phyloP scores from a whole-genome alignment of 2,797 vertebrate species.

The Malacoraja senta region DNA sequence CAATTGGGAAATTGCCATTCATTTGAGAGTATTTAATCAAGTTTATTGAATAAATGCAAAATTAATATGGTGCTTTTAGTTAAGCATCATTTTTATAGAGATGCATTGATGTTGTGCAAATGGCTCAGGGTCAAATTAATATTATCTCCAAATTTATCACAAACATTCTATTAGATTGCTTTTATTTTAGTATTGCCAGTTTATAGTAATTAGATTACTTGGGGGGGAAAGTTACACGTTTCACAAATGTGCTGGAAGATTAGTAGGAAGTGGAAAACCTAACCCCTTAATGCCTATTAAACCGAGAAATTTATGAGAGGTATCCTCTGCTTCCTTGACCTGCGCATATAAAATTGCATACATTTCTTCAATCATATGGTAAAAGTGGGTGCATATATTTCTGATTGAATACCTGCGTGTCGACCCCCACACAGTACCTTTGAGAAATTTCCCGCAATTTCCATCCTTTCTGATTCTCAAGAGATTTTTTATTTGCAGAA shows the following conservation, averaged over 20 bases:
- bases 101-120: not conserved
- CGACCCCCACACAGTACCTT: not conserved
- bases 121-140: not conserved
- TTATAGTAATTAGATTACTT: not conserved
- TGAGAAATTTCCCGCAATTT: not conserved
- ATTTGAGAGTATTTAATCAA: not conserved
- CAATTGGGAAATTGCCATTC: not conserved
- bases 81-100: not conserved
- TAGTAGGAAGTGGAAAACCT: not conserved
- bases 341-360: not conserved
- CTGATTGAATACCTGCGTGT: not conserved
- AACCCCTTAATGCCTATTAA: not conserved
- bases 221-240: no score
- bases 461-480: not conserved
- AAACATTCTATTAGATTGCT: not conserved
- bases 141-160: not conserved
- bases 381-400: not conserved
- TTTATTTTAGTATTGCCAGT: no score
- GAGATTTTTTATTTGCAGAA: not conserved
- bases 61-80: not conserved
- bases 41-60: not conserved
- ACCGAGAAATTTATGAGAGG: not conserved
- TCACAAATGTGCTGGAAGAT: not conserved
- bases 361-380: not conserved
- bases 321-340: not conserved